phyloP scores from a whole-genome alignment of 2,888 invertebrate species.

The Agonopterix subpropinquella region DNA sequence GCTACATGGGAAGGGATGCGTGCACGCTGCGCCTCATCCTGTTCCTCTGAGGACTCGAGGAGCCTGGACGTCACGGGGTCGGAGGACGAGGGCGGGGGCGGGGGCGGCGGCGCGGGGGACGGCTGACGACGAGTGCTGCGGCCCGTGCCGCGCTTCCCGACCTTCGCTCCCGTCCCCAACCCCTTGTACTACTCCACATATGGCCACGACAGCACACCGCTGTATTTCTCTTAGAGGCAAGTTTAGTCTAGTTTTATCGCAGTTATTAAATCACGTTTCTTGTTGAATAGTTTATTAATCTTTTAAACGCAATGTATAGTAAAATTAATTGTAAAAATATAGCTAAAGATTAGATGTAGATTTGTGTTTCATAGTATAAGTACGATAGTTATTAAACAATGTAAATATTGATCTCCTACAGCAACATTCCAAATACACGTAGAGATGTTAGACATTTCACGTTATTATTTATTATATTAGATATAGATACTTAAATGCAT shows the following conservation, averaged over 20 bases:
- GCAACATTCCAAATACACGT: constrained; percentile 61
- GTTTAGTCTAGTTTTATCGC: too few species aligned
- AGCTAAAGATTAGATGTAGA: background rate
- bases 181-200: constrained; percentile 48
- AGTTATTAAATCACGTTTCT: too few species aligned
- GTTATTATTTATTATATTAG: constrained; percentile 10
- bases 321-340: background rate
- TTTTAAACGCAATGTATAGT: background rate
- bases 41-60: constrained; percentile 66
- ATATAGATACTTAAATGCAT: too few species aligned
- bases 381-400: constrained; percentile 8
- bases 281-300: too few species aligned
- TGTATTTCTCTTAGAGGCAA: constrained; percentile 50
- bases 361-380: background rate
- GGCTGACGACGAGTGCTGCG: constrained; percentile 70
- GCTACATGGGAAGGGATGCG: constrained; percentile 51
- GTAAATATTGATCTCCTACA: constrained; percentile 55
- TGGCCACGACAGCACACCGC: constrained; percentile 40
- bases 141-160: constrained; percentile 68
- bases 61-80: constrained; percentile 72
- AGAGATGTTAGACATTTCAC: constrained; percentile 46
- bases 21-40: constrained; percentile 50
- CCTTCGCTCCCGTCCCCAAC: constrained; percentile 36
- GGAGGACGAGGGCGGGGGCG: constrained; percentile 66
- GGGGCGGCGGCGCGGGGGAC: constrained; percentile 39